Conservation (phyloP, 2,888 invertebrate genomes). For the Druceiella hillmani region DNA sequence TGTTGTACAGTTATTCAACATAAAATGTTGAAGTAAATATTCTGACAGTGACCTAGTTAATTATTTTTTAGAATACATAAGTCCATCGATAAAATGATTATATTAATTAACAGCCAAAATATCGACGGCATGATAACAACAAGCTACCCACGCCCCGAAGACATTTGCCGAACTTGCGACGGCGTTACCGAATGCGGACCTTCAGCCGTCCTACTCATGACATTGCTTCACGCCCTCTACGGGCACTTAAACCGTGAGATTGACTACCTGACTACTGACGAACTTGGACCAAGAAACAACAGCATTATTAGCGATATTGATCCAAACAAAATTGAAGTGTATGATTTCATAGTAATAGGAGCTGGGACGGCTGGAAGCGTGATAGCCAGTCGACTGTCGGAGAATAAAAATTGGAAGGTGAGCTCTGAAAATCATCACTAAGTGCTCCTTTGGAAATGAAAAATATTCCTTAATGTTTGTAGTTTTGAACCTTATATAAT, state of each 20-base stretch:
- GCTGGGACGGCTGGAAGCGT: constrained; percentile 46
- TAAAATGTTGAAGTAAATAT: too few species aligned
- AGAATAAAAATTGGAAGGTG: constrained; percentile 46
- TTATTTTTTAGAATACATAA: too few species aligned
- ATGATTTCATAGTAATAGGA: constrained; percentile 41
- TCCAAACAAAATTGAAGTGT: too few species aligned
- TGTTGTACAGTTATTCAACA: too few species aligned
- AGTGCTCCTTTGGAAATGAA: too few species aligned
- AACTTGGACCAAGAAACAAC: too few species aligned
- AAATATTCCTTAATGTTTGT: too few species aligned
- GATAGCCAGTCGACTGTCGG: constrained; percentile 41
- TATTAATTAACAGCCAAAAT: constrained; percentile 11
- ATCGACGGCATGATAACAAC: constrained; percentile 35
- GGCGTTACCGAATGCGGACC: constrained; percentile 45
- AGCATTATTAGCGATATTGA: too few species aligned
- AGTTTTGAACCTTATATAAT: too few species aligned
- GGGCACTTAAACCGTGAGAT: constrained; percentile 40
- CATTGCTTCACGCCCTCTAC: constrained; percentile 41
- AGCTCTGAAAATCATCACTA: too few species aligned
- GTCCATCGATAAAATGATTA: neutral
- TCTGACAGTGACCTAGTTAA: too few species aligned
- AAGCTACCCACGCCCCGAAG: too few species aligned
- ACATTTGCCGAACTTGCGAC: constrained; percentile 44
- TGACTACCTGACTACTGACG: constrained; percentile 40
- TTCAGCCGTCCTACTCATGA: constrained; percentile 42